Base-by-base conservation (phyloP, 2,888 invertebrate species). In the Pseudoips prasinana region DNA sequence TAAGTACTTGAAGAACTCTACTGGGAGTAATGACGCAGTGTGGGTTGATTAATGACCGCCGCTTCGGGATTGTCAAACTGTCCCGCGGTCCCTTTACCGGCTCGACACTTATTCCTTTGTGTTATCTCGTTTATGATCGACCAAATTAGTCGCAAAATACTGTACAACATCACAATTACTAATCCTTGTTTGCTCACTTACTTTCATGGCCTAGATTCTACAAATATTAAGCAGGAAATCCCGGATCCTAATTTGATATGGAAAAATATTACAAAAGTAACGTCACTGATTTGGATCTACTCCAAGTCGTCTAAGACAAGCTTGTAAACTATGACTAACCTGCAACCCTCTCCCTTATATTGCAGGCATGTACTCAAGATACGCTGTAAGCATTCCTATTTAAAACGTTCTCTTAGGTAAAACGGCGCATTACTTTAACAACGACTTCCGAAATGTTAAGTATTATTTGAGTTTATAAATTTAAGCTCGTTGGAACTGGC, bases 11-110 rank as follows among this genome's bases (percentile, higher is more conserved):
- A 50, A 43, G 46, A 41, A 57, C 58, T 30, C 55, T 33, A 48
- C 42, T 34, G 41, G 39, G 46, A 46, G 54, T 52, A 57, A 58
- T 60, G 60, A 57, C 52, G 38, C 45, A 35, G 41, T 41, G 45
- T 33, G 33, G 32, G 48, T 54, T 60, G 60, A 60, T 60, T 60
- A 58, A 60, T 60, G 57, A 49, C 46, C 41, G 41, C 17, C 41
- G 44, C 46, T 37, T 30, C n/a, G 45, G 47, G 37, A 17, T 26
- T 36, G 44, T 57, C 55, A 58, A 52, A 54, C 52, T 40, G 39
- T 46, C 46, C 46, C 27, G 10, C 30, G 33, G 52, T 52, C 46
- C 29, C n/a, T 20, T 48, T 58, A 39, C 30, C 39, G 36, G 43
- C 32, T 38, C 31, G 39, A 53, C 40, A 49, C 42, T 45, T 39